Percentiles rank a stretch among this genome's conserved stretches.
Evolutionary conservation across 2,888 invertebrate genomes (phyloP).

Genomic region (Drosophila incognita): DNA sequence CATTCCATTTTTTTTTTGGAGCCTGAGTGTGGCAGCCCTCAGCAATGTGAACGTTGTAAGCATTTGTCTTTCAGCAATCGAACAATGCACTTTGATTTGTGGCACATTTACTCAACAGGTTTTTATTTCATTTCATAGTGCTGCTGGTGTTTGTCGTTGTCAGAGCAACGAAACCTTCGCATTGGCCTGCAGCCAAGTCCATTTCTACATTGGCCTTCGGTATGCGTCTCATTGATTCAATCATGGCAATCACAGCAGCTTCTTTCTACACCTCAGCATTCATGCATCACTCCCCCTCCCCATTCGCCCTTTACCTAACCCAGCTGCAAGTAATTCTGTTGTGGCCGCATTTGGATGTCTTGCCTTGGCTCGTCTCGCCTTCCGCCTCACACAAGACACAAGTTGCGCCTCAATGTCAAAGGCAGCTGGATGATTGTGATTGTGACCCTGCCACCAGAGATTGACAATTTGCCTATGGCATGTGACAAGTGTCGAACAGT

Average conservation of each 20-base stretch:
- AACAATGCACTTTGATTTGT: constrained; percentile 47
- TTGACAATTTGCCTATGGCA: constrained; percentile 50
- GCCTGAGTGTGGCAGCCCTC: constrained; percentile 4
- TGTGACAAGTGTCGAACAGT: constrained; percentile 30
- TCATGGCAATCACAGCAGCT: constrained; percentile 67
- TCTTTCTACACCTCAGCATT: constrained; percentile 21
- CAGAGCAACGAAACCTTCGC: constrained; percentile 33
- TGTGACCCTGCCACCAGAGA: constrained; percentile 43
- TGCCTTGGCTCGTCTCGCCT: not conserved
- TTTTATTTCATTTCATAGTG: constrained; percentile 8
- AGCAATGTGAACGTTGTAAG: constrained; percentile 14
- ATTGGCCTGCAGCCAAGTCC: constrained; percentile 59
- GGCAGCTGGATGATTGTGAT: constrained; percentile 45
- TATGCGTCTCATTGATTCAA: constrained; percentile 71
- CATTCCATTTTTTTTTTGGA: constrained; percentile 36
- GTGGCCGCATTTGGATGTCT: constrained; percentile 13
- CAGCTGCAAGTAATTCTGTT: constrained; percentile 18
- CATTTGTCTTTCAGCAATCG: constrained; percentile 26
- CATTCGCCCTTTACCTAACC: constrained; percentile 1
- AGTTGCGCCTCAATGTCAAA: constrained; percentile 63
- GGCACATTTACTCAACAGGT: constrained; percentile 48
- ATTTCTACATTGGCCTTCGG: constrained; percentile 32
- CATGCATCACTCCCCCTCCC: not conserved
- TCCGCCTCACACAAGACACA: constrained; percentile 10
- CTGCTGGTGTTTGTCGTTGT: constrained; percentile 7